Evolutionary conservation across 2,113 vertebrate genomes (phyloP).

Genomic region (Smithornis capensis): DNA sequence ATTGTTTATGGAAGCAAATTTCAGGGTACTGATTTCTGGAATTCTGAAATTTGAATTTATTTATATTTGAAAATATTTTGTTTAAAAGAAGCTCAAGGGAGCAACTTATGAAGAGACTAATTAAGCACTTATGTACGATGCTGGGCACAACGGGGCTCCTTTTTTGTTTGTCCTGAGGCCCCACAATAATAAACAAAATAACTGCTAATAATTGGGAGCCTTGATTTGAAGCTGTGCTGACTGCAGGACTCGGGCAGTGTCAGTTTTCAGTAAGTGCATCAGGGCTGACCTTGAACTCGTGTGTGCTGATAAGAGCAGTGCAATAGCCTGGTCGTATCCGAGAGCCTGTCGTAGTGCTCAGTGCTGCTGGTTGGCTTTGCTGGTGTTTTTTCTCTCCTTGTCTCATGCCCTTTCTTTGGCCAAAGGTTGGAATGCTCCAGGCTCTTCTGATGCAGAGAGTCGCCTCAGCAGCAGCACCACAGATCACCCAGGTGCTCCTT

Average conservation of each 20-base stretch:
- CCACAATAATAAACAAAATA: slow-evolving; percentile 6
- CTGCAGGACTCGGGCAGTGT: slow-evolving; percentile 10
- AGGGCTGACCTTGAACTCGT: slow-evolving; percentile 46
- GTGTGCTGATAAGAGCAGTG: slow-evolving; percentile 26
- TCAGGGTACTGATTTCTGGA: neutral
- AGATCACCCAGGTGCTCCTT: neutral
- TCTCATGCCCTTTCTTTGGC: neutral
- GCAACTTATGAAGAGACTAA: neutral
- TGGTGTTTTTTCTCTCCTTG: neutral
- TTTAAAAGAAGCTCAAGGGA: slow-evolving; percentile 13
- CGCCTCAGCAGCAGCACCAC: neutral
- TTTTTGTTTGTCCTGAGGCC: slow-evolving; percentile 7
- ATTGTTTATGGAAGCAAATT: neutral
- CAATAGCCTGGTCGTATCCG: neutral
- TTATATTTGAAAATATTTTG: neutral
- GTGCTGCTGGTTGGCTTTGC: neutral
- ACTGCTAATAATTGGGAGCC: neutral
- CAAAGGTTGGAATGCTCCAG: neutral
- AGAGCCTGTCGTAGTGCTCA: neutral
- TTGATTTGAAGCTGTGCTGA: neutral
- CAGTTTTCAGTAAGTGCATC: slow-evolving; percentile 53
- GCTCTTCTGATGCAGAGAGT: neutral
- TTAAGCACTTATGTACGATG: neutral
- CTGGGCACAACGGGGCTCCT: neutral
- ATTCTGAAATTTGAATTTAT: slow-evolving; percentile 18